Percentiles rank a stretch among this genome's conserved stretches.
Evolutionary conservation across 1,140 invertebrate species (phyloP).

Genomic region (Ridgeia piscesae): DNA sequence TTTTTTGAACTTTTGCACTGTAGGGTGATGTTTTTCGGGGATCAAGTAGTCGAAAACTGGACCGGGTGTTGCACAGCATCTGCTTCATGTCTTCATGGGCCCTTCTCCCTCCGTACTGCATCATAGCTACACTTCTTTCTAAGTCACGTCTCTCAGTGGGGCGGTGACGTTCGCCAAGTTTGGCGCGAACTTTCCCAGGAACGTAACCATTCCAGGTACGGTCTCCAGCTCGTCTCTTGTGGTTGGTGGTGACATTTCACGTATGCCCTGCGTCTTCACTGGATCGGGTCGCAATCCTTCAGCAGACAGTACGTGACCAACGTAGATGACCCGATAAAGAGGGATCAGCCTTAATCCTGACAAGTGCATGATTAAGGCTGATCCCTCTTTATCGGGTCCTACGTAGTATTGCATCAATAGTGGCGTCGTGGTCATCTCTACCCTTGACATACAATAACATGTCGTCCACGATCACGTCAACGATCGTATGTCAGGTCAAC

Average conservation of each 20-base stretch:
- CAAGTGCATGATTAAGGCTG: slow-evolving; percentile 50
- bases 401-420: slow-evolving; percentile 45
- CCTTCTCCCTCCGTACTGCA: slow-evolving; percentile 19
- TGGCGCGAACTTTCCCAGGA: slow-evolving; percentile 30
- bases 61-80: background rate
- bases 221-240: slow-evolving; percentile 28
- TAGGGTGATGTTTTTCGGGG: slow-evolving; percentile 32
- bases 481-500: slow-evolving; percentile 43
- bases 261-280: slow-evolving; percentile 49
- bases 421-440: slow-evolving; percentile 40
- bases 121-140: slow-evolving; percentile 31
- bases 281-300: slow-evolving; percentile 51
- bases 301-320: slow-evolving; percentile 27
- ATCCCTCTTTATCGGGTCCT: slow-evolving; percentile 45
- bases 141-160: slow-evolving; percentile 26
- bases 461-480: slow-evolving; percentile 52
- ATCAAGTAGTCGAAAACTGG: slow-evolving; percentile 41
- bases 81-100: slow-evolving; percentile 28
- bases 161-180: slow-evolving; percentile 30
- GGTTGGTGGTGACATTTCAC: slow-evolving; percentile 23
- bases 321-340: slow-evolving; percentile 40
- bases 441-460: slow-evolving; percentile 35
- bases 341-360: slow-evolving; percentile 37
- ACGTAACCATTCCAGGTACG: slow-evolving; percentile 34
- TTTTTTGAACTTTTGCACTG: slow-evolving; percentile 36